These are phyloP conservation scores for Agonopterix subpropinquella DNA, from an alignment of 2,888 invertebrate genomes.

Conservation along the genomic window DNA sequence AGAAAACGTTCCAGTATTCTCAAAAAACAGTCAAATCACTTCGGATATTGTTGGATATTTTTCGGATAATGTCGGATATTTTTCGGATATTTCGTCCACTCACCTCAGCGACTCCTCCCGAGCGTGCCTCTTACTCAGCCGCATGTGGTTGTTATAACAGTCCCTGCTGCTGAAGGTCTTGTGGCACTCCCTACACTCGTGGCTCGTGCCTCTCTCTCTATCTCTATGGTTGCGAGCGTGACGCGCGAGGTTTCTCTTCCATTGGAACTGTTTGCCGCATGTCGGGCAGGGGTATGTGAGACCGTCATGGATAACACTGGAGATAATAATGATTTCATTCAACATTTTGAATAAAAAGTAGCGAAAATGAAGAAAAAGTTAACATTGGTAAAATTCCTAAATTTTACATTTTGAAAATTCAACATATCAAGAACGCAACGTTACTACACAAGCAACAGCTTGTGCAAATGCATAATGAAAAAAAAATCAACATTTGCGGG, in stretches of 20 bases:
- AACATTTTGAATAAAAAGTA: too few species aligned
- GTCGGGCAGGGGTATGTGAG: slow-evolving; percentile 55
- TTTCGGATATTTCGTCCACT: slow-evolving; percentile 20
- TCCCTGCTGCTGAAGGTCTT: slow-evolving; percentile 57
- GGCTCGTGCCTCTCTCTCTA: slow-evolving; percentile 40
- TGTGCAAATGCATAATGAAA: too few species aligned
- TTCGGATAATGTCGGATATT: neutral
- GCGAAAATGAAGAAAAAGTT: too few species aligned
- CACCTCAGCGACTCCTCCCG: slow-evolving; percentile 46
- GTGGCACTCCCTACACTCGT: slow-evolving; percentile 51
- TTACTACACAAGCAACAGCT: too few species aligned
- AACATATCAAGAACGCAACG: too few species aligned
- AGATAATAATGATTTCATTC: too few species aligned
- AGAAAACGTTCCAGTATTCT: too few species aligned
- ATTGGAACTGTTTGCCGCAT: slow-evolving; percentile 63
- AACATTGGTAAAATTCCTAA: too few species aligned
- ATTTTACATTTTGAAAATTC: too few species aligned
- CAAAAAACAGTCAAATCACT: too few species aligned
- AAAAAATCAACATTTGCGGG: too few species aligned
- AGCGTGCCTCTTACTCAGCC: slow-evolving; percentile 57
- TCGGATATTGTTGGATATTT: too few species aligned
- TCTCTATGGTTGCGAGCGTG: slow-evolving; percentile 59
- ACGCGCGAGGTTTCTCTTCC: slow-evolving; percentile 61
- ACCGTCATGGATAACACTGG: slow-evolving; percentile 61
- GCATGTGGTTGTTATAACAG: slow-evolving; percentile 62